Evolutionary conservation across 2,113 vertebrate species (phyloP).

Genomic region (Leptosomus discolor): DNA sequence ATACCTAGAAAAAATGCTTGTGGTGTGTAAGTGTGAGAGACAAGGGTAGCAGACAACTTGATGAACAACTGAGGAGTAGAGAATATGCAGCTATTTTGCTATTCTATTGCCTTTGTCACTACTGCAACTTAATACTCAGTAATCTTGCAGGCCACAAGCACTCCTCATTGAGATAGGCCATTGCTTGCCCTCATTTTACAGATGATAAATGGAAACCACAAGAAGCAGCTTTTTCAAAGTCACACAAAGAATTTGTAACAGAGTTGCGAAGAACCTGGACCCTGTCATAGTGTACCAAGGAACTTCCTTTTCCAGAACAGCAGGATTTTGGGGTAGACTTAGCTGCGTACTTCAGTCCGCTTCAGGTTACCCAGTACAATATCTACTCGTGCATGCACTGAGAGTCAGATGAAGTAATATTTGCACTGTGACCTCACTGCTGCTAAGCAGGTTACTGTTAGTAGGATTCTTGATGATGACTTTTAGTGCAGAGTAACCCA

Average conservation of each 20-base stretch:
- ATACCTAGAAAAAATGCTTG: background rate
- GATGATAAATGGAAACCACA: background rate
- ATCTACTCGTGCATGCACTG: background rate
- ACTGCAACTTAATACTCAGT: background rate
- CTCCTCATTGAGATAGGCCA: background rate
- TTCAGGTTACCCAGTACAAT: background rate
- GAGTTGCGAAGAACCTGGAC: background rate
- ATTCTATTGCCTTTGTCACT: background rate
- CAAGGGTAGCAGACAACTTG: background rate
- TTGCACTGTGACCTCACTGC: background rate
- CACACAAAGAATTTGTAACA: background rate
- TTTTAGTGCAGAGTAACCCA: background rate
- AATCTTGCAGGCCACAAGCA: background rate
- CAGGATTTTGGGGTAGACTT: background rate
- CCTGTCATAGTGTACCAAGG: background rate
- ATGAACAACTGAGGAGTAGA: background rate
- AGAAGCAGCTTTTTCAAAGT: background rate
- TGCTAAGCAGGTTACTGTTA: background rate
- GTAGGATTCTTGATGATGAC: background rate
- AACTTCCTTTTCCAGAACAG: background rate
- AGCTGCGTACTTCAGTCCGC: background rate
- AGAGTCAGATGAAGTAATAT: background rate
- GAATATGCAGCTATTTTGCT: background rate
- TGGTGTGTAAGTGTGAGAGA: background rate
- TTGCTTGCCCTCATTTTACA: background rate